phyloP scores from a whole-genome alignment of 1,140 invertebrate species.

The Oncopodura yosiiana region DNA sequence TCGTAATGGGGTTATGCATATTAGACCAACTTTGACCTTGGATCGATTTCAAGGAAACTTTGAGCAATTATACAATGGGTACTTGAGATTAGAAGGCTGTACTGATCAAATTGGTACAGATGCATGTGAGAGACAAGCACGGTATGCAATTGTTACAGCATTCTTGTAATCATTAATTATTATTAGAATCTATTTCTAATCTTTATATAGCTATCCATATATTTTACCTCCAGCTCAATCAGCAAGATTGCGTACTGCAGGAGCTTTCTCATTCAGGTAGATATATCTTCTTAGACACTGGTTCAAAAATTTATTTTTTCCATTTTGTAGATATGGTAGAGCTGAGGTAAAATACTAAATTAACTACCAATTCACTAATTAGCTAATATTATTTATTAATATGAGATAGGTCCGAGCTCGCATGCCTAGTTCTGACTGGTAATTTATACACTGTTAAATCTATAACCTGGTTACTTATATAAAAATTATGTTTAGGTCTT shows the following conservation, averaged over 20 bases:
- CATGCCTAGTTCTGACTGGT: too few species aligned
- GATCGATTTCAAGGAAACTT: slow-evolving; percentile 46
- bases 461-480: too few species aligned
- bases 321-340: too few species aligned
- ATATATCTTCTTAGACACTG: slow-evolving; percentile 64
- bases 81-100: slow-evolving; percentile 49
- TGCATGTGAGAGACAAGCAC: slow-evolving; percentile 14
- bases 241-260: slow-evolving; percentile 12
- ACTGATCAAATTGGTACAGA: slow-evolving; percentile 4
- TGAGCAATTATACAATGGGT: slow-evolving; percentile 46
- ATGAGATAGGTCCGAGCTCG: too few species aligned
- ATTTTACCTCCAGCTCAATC: slow-evolving; percentile 10
- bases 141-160: too few species aligned
- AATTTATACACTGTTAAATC: too few species aligned
- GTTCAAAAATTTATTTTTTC: background rate
- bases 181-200: too few species aligned
- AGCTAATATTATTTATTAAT: too few species aligned
- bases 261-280: slow-evolving; percentile 46
- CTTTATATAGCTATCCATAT: slow-evolving; percentile 4
- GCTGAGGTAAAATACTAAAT: too few species aligned
- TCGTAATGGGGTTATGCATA: slow-evolving; percentile 47
- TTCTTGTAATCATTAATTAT: too few species aligned
- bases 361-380: too few species aligned
- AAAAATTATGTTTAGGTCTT: too few species aligned
- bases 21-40: slow-evolving; percentile 51